Evolutionary conservation across 2,888 invertebrate genomes (phyloP).

Genomic region (Andricus curvator): DNA sequence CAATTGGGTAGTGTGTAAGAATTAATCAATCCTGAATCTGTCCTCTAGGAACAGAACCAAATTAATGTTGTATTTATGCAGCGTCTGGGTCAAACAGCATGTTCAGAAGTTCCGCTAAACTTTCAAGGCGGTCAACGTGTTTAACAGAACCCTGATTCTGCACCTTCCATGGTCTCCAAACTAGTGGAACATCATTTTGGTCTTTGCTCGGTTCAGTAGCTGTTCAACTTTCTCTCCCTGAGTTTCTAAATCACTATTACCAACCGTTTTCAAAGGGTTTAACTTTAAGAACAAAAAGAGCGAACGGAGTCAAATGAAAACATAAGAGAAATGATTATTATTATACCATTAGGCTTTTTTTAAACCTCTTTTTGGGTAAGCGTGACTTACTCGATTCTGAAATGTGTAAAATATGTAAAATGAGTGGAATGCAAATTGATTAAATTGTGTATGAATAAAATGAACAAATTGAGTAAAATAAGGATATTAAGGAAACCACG

Average conservation of each 20-base stretch:
- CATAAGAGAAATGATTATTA: no score
- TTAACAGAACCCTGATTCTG: slow-evolving; percentile 29
- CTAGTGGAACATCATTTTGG: slow-evolving; percentile 7
- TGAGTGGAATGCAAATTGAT: no score
- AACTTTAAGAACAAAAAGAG: background rate
- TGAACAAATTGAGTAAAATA: no score
- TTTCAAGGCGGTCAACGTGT: slow-evolving; percentile 32
- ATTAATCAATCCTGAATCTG: background rate
- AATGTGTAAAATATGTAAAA: no score
- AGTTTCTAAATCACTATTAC: background rate
- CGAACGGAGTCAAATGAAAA: no score
- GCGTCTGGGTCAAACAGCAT: background rate
- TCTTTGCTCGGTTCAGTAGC: slow-evolving; percentile 1
- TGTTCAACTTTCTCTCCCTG: background rate
- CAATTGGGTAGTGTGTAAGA: no score
- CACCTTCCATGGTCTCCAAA: background rate
- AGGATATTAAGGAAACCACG: no score
- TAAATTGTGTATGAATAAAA: no score
- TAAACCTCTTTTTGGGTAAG: no score
- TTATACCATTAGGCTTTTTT: no score
- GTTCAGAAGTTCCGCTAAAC: slow-evolving; percentile 11
- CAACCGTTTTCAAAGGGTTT: background rate
- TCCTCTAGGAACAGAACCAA: background rate
- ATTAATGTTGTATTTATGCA: background rate
- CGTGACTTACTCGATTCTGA: no score